Conservation (phyloP, 2,113 vertebrate species). For the Bubo scandiacus region DNA sequence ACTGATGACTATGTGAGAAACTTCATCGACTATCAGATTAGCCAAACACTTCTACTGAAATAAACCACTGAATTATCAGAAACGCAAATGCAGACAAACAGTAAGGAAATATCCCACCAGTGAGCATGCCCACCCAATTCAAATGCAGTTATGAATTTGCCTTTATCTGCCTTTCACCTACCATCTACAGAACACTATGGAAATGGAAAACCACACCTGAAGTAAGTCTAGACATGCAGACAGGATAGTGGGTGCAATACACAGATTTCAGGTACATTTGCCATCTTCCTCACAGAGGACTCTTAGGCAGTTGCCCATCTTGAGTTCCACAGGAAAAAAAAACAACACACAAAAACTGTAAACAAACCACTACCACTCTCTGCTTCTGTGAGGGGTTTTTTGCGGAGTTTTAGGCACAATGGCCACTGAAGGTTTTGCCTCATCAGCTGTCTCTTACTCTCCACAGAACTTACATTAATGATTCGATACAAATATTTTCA, state of each 20-base stretch:
- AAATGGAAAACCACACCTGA: not conserved
- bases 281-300: not conserved
- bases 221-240: fast-evolving
- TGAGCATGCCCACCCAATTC: not conserved
- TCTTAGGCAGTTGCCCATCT: not conserved
- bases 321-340: not conserved
- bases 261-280: not conserved
- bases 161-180: not conserved
- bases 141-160: not conserved
- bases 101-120: not conserved
- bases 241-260: not conserved
- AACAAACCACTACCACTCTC: not conserved
- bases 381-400: fast-evolving
- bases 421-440: not conserved
- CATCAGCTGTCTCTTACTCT: not conserved
- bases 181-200: not conserved
- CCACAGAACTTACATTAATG: not conserved
- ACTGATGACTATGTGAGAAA: not conserved
- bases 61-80: not conserved
- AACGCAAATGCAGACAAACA: not conserved
- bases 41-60: not conserved
- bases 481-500: not conserved
- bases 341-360: not conserved
- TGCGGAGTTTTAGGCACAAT: not conserved
- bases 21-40: not conserved